Evolutionary conservation across 2,888 invertebrate species (phyloP).

Genomic region (Eurytoma adleriae): DNA sequence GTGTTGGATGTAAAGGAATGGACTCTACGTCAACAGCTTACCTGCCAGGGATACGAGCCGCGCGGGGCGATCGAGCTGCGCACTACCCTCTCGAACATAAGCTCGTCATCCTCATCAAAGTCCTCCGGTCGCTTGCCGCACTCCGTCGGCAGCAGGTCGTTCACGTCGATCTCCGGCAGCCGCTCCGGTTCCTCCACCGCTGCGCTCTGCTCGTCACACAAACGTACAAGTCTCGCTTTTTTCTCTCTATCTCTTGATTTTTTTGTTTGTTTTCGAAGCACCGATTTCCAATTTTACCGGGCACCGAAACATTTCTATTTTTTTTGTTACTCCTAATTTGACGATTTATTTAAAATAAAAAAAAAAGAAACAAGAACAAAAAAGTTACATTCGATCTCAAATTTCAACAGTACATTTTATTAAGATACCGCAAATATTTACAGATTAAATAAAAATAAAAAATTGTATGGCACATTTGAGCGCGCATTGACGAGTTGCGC

Average conservation of each 20-base stretch:
- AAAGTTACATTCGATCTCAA: too few species aligned
- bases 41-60: conserved; percentile 88
- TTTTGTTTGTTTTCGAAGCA: neutral
- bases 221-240: conserved; percentile 2
- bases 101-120: conserved; percentile 73
- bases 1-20: too few species aligned
- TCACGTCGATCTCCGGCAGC: conserved; percentile 56
- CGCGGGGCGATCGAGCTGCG: conserved; percentile 80
- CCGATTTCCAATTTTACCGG: neutral
- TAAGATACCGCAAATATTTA: too few species aligned
- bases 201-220: conserved; percentile 24
- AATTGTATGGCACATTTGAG: conserved; percentile 9
- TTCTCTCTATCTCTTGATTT: neutral
- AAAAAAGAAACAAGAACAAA: conserved; percentile 14
- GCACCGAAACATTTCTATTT: too few species aligned
- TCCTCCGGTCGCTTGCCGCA: conserved; percentile 79
- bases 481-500: neutral
- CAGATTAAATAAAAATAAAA: neutral
- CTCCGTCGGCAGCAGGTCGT: conserved; percentile 71
- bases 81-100: conserved; percentile 80
- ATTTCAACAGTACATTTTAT: too few species aligned
- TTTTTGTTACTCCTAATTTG: too few species aligned
- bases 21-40: conserved; percentile 65
- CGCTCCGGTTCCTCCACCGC: neutral
- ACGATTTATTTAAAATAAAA: neutral